Base-by-base conservation (phyloP, 2,888 invertebrate genomes). In the Trissolcus brochymenae region DNA sequence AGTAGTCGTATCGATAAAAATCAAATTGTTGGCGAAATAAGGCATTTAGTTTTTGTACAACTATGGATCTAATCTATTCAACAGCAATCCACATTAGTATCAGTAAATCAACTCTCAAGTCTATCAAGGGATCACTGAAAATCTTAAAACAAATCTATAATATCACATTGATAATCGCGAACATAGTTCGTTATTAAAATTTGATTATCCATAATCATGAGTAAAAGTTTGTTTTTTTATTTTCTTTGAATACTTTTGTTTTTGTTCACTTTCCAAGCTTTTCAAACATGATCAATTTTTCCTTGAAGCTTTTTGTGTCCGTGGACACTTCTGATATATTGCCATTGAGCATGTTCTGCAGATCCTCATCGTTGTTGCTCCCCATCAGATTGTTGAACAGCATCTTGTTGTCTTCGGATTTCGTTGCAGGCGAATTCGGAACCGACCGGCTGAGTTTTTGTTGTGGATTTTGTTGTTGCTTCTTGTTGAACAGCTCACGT, bases 311-410 rank as follows among this genome's bases (percentile, higher is more conserved):
- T 62, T 87, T 89, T 4, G 88, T 89, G 76, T 88, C 87, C 13
- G 87, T 88, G 35, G 88, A 87, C 25, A 89, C 88, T 50, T 89
- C 89, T 53, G 89, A 89, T 84, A 89, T 88, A 76, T 89, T 89
- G 40, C 89, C 89, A 56, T 89, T 89, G 9, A 89, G 82, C 88
- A 89, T 89, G 59, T 89, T 89, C 54, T 89, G 89, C 55, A 89
- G 61, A 72, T 89, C 88, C 78, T 89, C 88, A 80, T 89, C 86
- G 75, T 87, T 88, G 62, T 87, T 88, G 55, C 81, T 85, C 19
- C 84, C 81, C 25, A 88, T 78, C 13, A 88, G 80, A 80, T 87
- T 87, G 65, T 86, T 87, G 57, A 87, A 86, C 35, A 88, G 72
- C 77, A 85, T 78, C 56, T 88, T 88, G 78, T 87, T 88, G 65